Evolutionary conservation across 2,113 vertebrate genomes (phyloP), one percentile per base, ranked within the genome.

Genomic region (Prunella fulvescens): DNA sequence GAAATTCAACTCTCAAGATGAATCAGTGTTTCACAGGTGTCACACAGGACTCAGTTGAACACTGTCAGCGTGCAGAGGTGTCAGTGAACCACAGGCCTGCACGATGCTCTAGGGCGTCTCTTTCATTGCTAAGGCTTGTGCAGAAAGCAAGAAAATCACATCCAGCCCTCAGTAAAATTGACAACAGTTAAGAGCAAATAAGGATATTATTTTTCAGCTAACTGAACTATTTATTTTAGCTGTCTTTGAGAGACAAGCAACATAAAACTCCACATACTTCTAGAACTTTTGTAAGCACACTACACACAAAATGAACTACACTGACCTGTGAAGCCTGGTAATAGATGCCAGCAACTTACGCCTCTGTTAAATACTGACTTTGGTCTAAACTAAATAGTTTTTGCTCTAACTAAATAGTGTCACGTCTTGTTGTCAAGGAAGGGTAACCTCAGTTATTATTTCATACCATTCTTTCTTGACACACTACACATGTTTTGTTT

Each of bases 351-450:
- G 86, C 72, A 92, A 80, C 53, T 84, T 33, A 33, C 6, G 11
- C 28, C 50, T 87, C 62, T 82, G 44, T 37, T 86, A 50, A 86
- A 86, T 65, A 67, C 64, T 80, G 54, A 33, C 61, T 85, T 92
- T 45, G 77, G 56, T 84, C 78, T 89, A 69, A 96, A 92, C 8
- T 64, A 92, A 94, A 87, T 80, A 86, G 64, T 54, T 89, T 71
- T 74, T 74, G 11, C 51, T 81, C 51, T 86, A 85, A 95, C 10
- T 82, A 79, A 95, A 79, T 74, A 96, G 69, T 70, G 24, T 82
- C 85, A 90, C 4, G 7, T 92, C 64, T 76, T 78, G 62, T 72
- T 93, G 73, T 93, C 93, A 94, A 70, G 81, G 88, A 86, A 94
- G 64, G 74, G 70, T 51, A 91, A 83, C 56, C 80, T 70, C 16